Base-by-base conservation (phyloP, 2,888 invertebrate species). In the Limnephilus marmoratus region DNA sequence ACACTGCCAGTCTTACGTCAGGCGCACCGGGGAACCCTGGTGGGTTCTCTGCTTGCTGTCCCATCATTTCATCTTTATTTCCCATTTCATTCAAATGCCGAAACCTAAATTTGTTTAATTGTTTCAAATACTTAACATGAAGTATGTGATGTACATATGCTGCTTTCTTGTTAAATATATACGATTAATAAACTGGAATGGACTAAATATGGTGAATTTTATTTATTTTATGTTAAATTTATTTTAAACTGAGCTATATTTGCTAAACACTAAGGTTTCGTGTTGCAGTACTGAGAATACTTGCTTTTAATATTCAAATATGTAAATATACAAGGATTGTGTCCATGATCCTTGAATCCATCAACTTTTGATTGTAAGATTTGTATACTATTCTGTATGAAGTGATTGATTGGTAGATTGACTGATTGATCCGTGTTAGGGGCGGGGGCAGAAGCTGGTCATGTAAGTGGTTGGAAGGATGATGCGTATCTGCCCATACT, bases 131-230 rank as follows among this genome's bases (percentile, higher is more conserved):
- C 81, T 82, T 86, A 81, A 92, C 85, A 90, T 37, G 37, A 83
- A 90, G 45, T 88, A 90, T 92, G 92, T 92, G 90, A 90, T 86
- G 83, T 87, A 68, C 81, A 81, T 89, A 83, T 92, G 83, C 91
- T 92, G 90, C 91, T 91, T 92, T 92, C 68, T 88, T 92, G 91
- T 88, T 89, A 90, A 83, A 86, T 86, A 85, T 85, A 86, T 86
- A 82, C 31, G 24, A 45, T 49, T 68, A 90, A 91, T 92, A 90
- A 90, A 92, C 82, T 88, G 92, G 88, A 92, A 90, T 90, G 92
- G 83, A 88, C 82, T 24, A 90, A 90, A 68, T 53, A 68, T 82
- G 49, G 81, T 68, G 88, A 53, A 53, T 81, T 91, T 88, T 82
- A 81, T 85, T 34, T 68, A 13, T 90, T 53, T 90, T 90, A 87